Base-by-base conservation (phyloP, 2,888 invertebrate genomes). In the Eupithecia abbreviata region DNA sequence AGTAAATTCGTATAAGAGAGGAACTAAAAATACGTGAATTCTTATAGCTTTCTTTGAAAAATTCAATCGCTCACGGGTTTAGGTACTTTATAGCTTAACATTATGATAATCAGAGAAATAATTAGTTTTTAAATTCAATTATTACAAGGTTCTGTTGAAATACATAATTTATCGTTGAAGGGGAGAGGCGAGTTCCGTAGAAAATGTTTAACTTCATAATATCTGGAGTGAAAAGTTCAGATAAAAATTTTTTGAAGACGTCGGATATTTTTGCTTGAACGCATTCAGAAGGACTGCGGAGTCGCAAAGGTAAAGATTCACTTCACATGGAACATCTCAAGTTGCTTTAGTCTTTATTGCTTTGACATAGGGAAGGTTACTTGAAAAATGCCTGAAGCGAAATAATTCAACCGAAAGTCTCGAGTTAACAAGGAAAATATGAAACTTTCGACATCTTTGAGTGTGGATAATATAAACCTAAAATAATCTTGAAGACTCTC, bases 391-490 rank as follows among this genome's bases (percentile, higher is more conserved):
- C 84, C 81, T 71, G 67, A 77, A 81, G 85, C 82, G 83, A 85
- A 88, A 87, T 89, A 85, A 88, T 86, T 86, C 86, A 87, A 86
- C 83, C 84, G 83, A 83, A 86, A 86, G 83, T 86, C 85, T 83
- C 82, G 77, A 88, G 88, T 88, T 91, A 90, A 91, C 90, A 90
- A 91, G 89, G 88, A 85, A 87, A 90, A 90, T 86, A 87, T 87
- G 86, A 87, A 90, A 89, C 86, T 90, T 90, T 84, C 86, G 87
- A 86, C 86, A 84, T 89, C 86, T 87, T 85, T 81, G 82, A 86
- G 49, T 65, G 58, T 15, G 45, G 71, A 71, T 49, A 70, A 69
- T 62, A 67, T 51, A 67, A 55, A 67, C 47, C 30, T 68, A 43
- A 51, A 75, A 68, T 9, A 51, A 47, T 71, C 55, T 67, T 72